A percentile compares a stretch with the other conserved stretches of the same genome.
Evolutionary conservation across 2,113 vertebrate species (phyloP).

Genomic region (Jaculus jaculus): DNA sequence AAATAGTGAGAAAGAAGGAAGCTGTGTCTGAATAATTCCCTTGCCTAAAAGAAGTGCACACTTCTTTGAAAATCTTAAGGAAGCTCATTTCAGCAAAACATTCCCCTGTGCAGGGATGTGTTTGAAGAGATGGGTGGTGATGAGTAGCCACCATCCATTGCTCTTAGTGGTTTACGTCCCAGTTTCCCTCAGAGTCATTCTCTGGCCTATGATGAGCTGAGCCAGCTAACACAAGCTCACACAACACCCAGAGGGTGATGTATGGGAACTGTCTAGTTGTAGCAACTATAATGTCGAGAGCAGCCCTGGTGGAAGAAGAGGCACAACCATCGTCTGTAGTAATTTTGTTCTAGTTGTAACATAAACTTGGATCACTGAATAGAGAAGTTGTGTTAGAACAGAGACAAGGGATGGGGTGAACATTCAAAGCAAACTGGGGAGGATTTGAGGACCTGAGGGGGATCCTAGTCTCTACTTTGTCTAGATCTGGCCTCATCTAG

Average conservation of each 20-base stretch:
- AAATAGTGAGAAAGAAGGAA: neutral
- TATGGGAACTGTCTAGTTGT: neutral
- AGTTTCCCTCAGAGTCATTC: neutral
- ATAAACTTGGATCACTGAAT: neutral
- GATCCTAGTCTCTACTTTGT: rapidly evolving
- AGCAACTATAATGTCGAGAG: slow-evolving; percentile 12
- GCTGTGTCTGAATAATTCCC: neutral
- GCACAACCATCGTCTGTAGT: neutral
- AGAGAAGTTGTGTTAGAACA: neutral
- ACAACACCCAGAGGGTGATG: neutral
- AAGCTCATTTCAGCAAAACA: neutral
- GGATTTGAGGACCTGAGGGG: rapidly evolving
- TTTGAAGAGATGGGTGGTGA: slow-evolving; percentile 8
- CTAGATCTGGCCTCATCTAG: rapidly evolving
- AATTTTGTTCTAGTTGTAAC: neutral
- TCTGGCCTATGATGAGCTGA: slow-evolving; percentile 37
- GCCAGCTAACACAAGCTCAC: slow-evolving; percentile 35
- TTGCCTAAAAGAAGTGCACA: slow-evolving; percentile 11
- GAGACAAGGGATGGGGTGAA: no score
- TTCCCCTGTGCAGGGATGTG: neutral
- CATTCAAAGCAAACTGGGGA: rapidly evolving
- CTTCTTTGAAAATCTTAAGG: slow-evolving; percentile 29
- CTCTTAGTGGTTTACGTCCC: neutral
- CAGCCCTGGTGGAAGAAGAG: neutral
- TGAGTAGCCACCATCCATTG: neutral